Evolutionary conservation across 2,797 vertebrate species (phyloP).

Genomic region (Pampus argenteus): DNA sequence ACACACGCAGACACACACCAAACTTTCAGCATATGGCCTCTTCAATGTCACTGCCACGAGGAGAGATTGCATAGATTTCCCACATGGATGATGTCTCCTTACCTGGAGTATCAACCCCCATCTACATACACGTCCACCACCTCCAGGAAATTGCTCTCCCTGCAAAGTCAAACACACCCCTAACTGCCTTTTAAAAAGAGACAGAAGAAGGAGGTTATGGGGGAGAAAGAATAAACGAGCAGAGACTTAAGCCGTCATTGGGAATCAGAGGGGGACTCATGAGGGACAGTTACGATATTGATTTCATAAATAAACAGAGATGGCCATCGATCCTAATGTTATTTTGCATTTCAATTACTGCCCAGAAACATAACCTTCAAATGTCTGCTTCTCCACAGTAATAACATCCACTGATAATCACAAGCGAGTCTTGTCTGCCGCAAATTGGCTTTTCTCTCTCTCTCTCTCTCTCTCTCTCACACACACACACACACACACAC

Average conservation of each 20-base stretch:
- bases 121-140: conserved; percentile 82
- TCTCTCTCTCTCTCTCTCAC: conserved; percentile 28
- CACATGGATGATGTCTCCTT: conserved; percentile 83
- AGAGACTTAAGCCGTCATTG: conserved; percentile 83
- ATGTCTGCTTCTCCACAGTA: conserved; percentile 81
- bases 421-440: conserved; percentile 72
- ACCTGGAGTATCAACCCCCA: conserved; percentile 82
- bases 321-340: conserved; percentile 93
- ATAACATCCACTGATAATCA: conserved; percentile 84
- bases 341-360: conserved; percentile 96
- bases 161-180: conserved; percentile 85
- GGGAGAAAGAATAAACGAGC: conserved; percentile 72
- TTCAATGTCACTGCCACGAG: conserved; percentile 81
- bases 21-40: conserved; percentile 79
- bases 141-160: conserved; percentile 81
- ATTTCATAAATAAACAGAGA: conserved; percentile 97
- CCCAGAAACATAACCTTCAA: conserved; percentile 91
- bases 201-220: conserved; percentile 70
- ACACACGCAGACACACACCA: conserved; percentile 29
- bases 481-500: too few relatives aligned
- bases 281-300: conserved; percentile 92
- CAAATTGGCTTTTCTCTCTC: conserved; percentile 80
- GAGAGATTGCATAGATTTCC: conserved; percentile 83
- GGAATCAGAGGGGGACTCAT: conserved; percentile 82
- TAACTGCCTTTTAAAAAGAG: conserved; percentile 82